phyloP scores from a whole-genome alignment of 2,888 invertebrate genomes.

The Platypus cylindrus region DNA sequence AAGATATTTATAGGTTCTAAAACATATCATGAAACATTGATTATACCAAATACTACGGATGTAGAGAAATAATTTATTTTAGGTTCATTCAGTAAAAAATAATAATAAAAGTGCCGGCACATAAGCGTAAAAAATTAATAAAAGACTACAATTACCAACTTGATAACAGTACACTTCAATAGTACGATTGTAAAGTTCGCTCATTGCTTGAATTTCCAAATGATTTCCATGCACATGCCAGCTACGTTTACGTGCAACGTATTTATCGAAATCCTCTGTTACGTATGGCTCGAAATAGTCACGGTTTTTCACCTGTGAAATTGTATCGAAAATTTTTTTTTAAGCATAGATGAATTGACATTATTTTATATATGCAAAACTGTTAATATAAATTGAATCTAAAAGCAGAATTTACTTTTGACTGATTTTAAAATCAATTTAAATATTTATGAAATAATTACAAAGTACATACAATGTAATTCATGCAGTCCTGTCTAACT shows the following conservation, averaged over 20 bases:
- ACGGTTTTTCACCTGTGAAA: constrained; percentile 59
- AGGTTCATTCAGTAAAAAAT: constrained; percentile 17
- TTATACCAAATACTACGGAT: neutral
- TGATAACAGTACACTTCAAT: constrained; percentile 77
- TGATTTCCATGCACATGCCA: constrained; percentile 80
- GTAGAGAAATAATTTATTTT: too few relatives aligned
- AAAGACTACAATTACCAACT: constrained; percentile 38
- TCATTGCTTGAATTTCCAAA: constrained; percentile 82
- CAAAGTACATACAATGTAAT: constrained; percentile 63
- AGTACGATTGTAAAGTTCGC: constrained; percentile 77
- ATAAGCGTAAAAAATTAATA: constrained; percentile 1
- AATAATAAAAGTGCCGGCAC: neutral
- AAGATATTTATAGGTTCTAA: constrained; percentile 78
- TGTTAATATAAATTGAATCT: neutral
- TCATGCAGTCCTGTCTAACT: constrained; percentile 75
- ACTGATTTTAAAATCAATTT: neutral
- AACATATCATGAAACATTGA: constrained; percentile 6
- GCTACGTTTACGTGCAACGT: constrained; percentile 66
- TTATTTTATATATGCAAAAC: neutral
- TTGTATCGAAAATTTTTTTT: neutral
- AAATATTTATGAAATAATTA: neutral
- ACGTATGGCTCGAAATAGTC: constrained; percentile 82
- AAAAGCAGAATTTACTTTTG: neutral
- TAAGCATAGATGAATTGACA: neutral
- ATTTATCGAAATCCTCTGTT: constrained; percentile 76